Conservation (phyloP, 2,113 vertebrate genomes). For the Eidolon helvum region DNA sequence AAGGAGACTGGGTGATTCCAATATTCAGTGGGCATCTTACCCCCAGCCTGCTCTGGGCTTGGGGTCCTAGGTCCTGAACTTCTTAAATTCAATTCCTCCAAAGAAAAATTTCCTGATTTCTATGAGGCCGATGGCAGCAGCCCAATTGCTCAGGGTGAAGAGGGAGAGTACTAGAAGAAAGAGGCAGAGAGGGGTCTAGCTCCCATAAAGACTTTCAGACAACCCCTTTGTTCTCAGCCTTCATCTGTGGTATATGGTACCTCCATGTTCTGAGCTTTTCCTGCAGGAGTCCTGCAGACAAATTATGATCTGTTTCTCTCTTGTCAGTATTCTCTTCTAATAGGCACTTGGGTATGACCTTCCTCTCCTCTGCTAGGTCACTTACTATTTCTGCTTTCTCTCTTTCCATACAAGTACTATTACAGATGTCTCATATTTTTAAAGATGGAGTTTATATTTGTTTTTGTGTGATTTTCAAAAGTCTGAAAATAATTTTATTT, state of each 20-base stretch:
- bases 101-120: not conserved
- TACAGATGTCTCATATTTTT: not conserved
- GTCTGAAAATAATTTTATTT: constrained; percentile 8
- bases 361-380: not conserved
- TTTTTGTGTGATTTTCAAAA: constrained; percentile 3
- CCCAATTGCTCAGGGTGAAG: not conserved
- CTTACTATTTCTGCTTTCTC: not conserved
- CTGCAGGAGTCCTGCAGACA: not conserved
- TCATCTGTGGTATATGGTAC: not conserved
- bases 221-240: not conserved
- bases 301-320: not conserved
- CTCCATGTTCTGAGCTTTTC: not conserved
- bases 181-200: not conserved
- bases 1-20: not conserved
- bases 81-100: not conserved
- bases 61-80: not conserved
- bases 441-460: not conserved
- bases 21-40: not conserved
- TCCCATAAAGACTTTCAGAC: not conserved
- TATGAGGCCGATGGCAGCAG: not conserved
- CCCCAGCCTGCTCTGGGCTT: not conserved
- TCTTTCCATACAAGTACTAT: not conserved
- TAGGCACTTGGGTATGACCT: not conserved
- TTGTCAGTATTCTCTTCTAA: not conserved
- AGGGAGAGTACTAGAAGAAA: not conserved